Percentiles rank a stretch among this genome's conserved stretches.
These are phyloP conservation scores for Lasiurus cinereus DNA, from an alignment of 2,113 vertebrate genomes.

Conservation along the genomic window DNA sequence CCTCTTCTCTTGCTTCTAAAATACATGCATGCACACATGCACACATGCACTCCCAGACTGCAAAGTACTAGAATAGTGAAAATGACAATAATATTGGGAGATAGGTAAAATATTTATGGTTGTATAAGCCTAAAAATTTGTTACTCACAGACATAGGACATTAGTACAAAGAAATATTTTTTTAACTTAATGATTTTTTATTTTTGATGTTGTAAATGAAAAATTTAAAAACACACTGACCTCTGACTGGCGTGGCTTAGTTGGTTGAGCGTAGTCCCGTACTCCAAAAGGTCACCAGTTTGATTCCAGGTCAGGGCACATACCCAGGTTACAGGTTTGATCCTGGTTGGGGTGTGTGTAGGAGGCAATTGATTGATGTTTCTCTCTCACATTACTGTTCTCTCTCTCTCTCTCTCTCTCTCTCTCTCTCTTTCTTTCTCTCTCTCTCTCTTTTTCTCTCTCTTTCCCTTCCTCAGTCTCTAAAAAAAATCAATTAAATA, in stretches of 20 bases:
- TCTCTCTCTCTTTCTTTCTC: background rate
- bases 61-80: background rate
- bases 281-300: background rate
- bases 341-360: background rate
- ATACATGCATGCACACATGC: background rate
- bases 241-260: background rate
- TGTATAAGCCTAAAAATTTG: background rate
- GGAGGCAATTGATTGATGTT: background rate
- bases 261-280: background rate
- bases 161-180: no score
- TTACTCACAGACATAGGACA: background rate
- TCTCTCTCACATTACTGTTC: background rate
- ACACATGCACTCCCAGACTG: no score
- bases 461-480: background rate
- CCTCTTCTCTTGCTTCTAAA: background rate
- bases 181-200: background rate
- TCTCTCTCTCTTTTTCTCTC: background rate
- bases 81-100: background rate
- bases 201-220: slow-evolving; percentile 26
- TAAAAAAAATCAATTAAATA: background rate
- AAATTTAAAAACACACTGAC: background rate
- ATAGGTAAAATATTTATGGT: background rate
- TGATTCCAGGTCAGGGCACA: background rate
- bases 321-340: background rate
- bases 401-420: background rate